These are phyloP conservation scores for Platycheirus rosarum DNA, from an alignment of 2,888 invertebrate species.

Conservation along the genomic window DNA sequence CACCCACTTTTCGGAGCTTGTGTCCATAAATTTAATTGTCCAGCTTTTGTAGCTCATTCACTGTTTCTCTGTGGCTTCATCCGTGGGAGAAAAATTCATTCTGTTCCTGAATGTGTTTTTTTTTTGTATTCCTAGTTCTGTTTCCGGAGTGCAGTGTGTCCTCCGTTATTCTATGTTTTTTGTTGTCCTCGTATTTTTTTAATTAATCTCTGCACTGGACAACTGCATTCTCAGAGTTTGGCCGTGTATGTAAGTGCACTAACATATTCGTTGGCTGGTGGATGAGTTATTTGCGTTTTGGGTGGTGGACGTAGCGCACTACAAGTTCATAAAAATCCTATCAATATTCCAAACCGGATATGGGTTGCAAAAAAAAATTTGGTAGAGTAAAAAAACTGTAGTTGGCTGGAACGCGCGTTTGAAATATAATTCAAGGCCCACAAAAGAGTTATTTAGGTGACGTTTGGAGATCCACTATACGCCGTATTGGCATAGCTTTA, in stretches of 20 bases:
- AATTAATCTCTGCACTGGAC: slow-evolving; percentile 72
- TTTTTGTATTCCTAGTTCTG: slow-evolving; percentile 38
- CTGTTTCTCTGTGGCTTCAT: slow-evolving; percentile 62
- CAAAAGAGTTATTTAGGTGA: slow-evolving; percentile 64
- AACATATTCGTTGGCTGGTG: slow-evolving; percentile 36
- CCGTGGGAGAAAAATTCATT: slow-evolving; percentile 72
- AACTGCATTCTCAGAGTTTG: slow-evolving; percentile 58
- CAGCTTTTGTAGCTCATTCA: slow-evolving; percentile 73
- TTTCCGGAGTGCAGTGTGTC: slow-evolving; percentile 54
- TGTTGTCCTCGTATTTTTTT: slow-evolving; percentile 52
- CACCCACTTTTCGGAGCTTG: slow-evolving; percentile 58
- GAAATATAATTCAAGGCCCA: slow-evolving; percentile 62
- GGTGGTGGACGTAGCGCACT: slow-evolving; percentile 35
- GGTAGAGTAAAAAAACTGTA: slow-evolving; percentile 22
- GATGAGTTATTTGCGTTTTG: slow-evolving; percentile 71
- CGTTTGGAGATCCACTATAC: slow-evolving; percentile 26
- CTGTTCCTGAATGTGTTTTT: slow-evolving; percentile 42
- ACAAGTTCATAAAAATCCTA: slow-evolving; percentile 74
- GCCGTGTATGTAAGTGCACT: slow-evolving; percentile 20
- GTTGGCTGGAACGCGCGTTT: slow-evolving; percentile 12
- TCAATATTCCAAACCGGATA: slow-evolving; percentile 71
- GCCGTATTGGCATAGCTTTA: slow-evolving; percentile 33
- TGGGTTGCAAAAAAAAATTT: slow-evolving; percentile 24
- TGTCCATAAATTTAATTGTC: slow-evolving; percentile 74
- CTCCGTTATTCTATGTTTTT: slow-evolving; percentile 25